Percentiles rank a stretch among this genome's conserved stretches.
Evolutionary conservation across 1,140 invertebrate genomes (phyloP).

Genomic region (Lordiphosa collinella): DNA sequence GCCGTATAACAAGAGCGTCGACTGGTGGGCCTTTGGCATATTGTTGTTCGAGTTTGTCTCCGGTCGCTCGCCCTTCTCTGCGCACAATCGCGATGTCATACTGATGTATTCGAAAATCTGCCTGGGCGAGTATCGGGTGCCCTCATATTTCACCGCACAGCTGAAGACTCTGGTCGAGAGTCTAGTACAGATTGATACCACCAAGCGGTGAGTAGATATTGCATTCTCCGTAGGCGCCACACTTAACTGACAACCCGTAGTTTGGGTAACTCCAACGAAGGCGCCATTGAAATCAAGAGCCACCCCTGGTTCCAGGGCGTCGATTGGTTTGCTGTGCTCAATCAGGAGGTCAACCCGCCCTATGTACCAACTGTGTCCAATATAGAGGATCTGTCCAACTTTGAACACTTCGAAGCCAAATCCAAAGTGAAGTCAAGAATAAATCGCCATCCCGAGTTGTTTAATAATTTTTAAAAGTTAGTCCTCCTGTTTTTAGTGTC

Average conservation of each 20-base stretch:
- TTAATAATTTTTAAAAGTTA: conserved; percentile 56
- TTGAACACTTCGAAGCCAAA: conserved; percentile 35
- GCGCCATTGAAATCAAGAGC: conserved; percentile 84
- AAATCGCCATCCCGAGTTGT: conserved; percentile 60
- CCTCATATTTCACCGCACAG: conserved; percentile 85
- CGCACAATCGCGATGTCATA: conserved; percentile 85
- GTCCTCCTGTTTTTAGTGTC: conserved; percentile 4
- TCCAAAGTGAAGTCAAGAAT: conserved; percentile 36
- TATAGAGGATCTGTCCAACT: conserved; percentile 57
- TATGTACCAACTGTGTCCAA: conserved; percentile 84
- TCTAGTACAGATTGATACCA: conserved; percentile 90
- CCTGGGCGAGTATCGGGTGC: conserved; percentile 85
- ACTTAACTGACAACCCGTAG: conserved; percentile 18
- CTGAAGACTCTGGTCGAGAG: conserved; percentile 91
- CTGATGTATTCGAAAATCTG: conserved; percentile 95
- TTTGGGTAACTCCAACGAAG: conserved; percentile 91
- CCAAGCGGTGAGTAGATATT: conserved; percentile 83
- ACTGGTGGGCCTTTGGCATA: conserved; percentile 98
- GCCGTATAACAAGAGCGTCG: conserved; percentile 96
- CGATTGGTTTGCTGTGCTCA: conserved; percentile 93
- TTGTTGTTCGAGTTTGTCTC: conserved; percentile 91
- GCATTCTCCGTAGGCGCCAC: neutral
- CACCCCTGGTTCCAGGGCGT: conserved; percentile 87
- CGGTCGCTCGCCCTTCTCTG: conserved; percentile 91
- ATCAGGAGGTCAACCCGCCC: conserved; percentile 87